A percentile compares a stretch with the other conserved stretches of the same genome.
phyloP scores from a whole-genome alignment of 1,140 invertebrate species.

The Cecropterus lyciades region DNA sequence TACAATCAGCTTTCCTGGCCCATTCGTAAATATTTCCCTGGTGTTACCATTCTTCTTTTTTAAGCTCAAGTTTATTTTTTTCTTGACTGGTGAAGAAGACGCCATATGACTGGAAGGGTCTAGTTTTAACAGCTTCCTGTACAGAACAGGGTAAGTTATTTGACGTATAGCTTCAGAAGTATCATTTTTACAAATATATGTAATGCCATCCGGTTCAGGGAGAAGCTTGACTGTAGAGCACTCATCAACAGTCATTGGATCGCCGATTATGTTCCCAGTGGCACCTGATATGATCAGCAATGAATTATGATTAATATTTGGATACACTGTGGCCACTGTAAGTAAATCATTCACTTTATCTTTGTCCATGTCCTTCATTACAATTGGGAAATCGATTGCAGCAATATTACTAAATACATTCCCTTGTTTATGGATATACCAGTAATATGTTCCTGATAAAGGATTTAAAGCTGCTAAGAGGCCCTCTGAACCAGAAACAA shows the following conservation, averaged over 20 bases:
- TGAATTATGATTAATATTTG: conserved; percentile 83
- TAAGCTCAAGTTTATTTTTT: conserved; percentile 76
- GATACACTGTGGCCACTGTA: conserved; percentile 82
- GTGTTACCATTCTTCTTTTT: conserved; percentile 84
- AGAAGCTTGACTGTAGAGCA: conserved; percentile 78
- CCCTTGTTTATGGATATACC: conserved; percentile 86
- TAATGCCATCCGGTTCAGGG: conserved; percentile 61
- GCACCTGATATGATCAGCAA: conserved; percentile 87
- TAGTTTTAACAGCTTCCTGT: conserved; percentile 61
- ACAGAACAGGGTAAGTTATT: conserved; percentile 54
- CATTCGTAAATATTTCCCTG: conserved; percentile 83
- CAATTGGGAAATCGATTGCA: conserved; percentile 87
- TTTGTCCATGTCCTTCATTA: conserved; percentile 89
- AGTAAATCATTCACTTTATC: conserved; percentile 89
- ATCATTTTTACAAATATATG: conserved; percentile 83
- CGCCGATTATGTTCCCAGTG: conserved; percentile 85
- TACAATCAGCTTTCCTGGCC: conserved; percentile 85
- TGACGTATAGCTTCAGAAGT: conserved; percentile 67
- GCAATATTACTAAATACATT: conserved; percentile 79
- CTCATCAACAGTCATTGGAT: conserved; percentile 79
- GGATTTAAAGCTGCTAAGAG: conserved; percentile 88
- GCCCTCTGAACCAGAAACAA: conserved; percentile 88
- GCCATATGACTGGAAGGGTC: conserved; percentile 76
- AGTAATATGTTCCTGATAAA: conserved; percentile 87
- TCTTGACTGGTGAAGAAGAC: conserved; percentile 53